Percentiles rank a stretch among this genome's conserved stretches.
phyloP scores from a whole-genome alignment of 2,797 vertebrate genomes.

The Lepus oiostolus region DNA sequence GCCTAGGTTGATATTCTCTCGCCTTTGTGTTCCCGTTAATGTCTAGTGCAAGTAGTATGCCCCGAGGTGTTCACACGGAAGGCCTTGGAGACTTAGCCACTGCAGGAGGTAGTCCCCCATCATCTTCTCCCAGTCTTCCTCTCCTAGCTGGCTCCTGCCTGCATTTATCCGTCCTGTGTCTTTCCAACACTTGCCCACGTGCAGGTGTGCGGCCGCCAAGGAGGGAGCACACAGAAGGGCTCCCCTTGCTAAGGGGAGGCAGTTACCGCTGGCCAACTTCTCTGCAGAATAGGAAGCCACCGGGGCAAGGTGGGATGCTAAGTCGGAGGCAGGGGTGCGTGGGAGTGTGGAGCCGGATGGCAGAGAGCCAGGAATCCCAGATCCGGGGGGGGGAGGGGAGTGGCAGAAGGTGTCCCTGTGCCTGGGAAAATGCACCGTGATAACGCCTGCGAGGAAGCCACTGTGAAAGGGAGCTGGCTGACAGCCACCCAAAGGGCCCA shows the following conservation, averaged over 20 bases:
- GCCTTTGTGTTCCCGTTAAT: neutral
- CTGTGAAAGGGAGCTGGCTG: neutral
- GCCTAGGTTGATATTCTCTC: neutral
- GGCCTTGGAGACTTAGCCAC: neutral
- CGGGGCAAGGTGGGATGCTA: neutral
- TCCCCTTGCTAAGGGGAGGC: neutral
- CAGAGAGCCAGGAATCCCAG: neutral
- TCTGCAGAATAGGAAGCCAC: rapidly evolving
- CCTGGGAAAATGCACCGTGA: no score
- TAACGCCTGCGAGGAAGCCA: no score
- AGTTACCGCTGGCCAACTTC: neutral
- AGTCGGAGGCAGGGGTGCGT: neutral
- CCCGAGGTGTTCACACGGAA: neutral
- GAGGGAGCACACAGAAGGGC: neutral
- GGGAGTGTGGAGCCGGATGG: neutral
- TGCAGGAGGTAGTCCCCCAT: rapidly evolving
- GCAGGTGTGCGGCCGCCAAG: neutral
- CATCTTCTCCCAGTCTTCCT: no score
- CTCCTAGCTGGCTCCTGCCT: neutral
- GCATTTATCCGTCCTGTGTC: neutral
- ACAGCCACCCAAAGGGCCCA: rapidly evolving
- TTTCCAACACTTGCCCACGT: neutral
- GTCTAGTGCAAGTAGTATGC: neutral
- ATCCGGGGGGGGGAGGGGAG: rapidly evolving
- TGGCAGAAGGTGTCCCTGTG: neutral